phyloP scores from a whole-genome alignment of 2,113 vertebrate species.

The Nothobranchius furzeri region DNA sequence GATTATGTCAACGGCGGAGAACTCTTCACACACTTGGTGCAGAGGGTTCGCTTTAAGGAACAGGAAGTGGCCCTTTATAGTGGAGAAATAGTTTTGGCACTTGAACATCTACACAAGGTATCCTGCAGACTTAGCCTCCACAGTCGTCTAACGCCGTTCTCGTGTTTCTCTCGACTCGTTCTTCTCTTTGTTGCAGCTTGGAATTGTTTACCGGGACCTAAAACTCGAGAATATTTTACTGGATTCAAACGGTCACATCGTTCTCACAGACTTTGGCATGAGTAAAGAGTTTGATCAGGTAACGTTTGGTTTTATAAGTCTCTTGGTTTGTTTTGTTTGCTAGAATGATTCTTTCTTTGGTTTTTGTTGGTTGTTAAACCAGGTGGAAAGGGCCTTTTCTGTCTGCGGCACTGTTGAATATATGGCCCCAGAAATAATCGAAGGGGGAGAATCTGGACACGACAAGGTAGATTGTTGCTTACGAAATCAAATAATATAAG shows the following conservation, averaged over 20 bases:
- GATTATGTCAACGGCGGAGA: constrained; percentile 98
- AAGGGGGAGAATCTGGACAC: constrained; percentile 92
- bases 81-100: constrained; percentile 92
- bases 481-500: neutral
- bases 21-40: constrained; percentile 97
- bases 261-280: constrained; percentile 97
- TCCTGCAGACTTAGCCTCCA: constrained; percentile 17
- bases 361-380: constrained; percentile 2
- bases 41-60: constrained; percentile 95
- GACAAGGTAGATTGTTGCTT: constrained; percentile 85
- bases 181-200: constrained; percentile 80
- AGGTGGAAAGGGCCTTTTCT: constrained; percentile 94
- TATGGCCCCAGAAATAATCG: constrained; percentile 98
- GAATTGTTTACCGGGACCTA: constrained; percentile 97
- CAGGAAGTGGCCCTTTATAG: constrained; percentile 92
- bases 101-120: constrained; percentile 97
- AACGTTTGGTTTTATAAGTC: constrained; percentile 48
- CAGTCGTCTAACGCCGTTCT: neutral
- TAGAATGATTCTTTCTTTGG: neutral
- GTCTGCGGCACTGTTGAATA: constrained; percentile 98
- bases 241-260: constrained; percentile 93
- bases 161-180: neutral
- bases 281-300: constrained; percentile 99
- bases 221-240: constrained; percentile 98
- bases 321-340: neutral